These are phyloP conservation scores for Micrasema minimum DNA, from an alignment of 1,140 invertebrate genomes.

Conservation along the genomic window DNA sequence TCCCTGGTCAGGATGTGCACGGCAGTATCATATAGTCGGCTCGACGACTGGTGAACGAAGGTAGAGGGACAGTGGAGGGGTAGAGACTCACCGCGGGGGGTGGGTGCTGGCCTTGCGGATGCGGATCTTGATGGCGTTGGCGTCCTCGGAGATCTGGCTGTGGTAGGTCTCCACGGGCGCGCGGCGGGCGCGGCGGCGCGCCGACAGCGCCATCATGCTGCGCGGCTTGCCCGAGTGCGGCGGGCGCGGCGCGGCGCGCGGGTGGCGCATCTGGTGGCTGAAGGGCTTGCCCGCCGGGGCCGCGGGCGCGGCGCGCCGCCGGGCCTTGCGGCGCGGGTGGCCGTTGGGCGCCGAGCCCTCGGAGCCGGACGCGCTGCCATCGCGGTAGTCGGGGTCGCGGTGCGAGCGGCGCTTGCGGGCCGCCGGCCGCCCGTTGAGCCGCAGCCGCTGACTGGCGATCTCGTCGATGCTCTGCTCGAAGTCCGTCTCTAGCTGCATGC, in stretches of 20 bases:
- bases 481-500: constrained; percentile 64
- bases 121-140: constrained; percentile 65
- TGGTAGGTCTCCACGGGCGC: constrained; percentile 60
- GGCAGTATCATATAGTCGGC: no score
- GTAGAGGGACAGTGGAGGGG: neutral
- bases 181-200: constrained; percentile 26
- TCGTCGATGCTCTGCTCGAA: constrained; percentile 66
- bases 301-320: constrained; percentile 48
- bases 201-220: constrained; percentile 64
- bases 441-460: constrained; percentile 60
- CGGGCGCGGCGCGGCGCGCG: constrained; percentile 59
- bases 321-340: constrained; percentile 59
- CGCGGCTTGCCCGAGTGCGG: constrained; percentile 66
- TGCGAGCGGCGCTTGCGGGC: constrained; percentile 56
- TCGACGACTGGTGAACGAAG: no score
- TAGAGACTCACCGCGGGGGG: constrained; percentile 20
- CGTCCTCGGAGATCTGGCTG: constrained; percentile 65
- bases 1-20: no score
- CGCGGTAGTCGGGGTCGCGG: constrained; percentile 33
- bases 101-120: constrained; percentile 53
- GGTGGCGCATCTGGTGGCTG: constrained; percentile 65
- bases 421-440: constrained; percentile 58
- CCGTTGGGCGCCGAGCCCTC: constrained; percentile 56
- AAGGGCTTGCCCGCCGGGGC: constrained; percentile 61
- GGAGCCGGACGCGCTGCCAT: constrained; percentile 53